Base-by-base conservation (phyloP, 2,113 vertebrate genomes). In the Oxyruncus cristatus region DNA sequence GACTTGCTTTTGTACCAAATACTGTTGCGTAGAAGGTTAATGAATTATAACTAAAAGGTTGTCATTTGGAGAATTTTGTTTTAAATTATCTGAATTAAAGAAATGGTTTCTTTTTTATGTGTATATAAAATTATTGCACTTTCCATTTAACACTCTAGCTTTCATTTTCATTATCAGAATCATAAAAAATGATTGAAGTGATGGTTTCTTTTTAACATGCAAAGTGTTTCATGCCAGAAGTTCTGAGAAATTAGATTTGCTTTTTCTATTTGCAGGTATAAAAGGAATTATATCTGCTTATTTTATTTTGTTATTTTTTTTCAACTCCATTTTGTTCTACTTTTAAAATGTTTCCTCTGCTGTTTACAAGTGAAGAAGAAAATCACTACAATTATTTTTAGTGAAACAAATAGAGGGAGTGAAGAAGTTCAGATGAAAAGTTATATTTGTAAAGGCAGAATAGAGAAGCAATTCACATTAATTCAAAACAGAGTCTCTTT, bases 401-500 rank as follows among this genome's bases (percentile, higher is more conserved):
- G 71, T 53, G 95, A 98, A 97, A 98, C 91, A 96, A 96, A 96
- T 89, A 85, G 73, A 91, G 67, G 56, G 85, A 97, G 63, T 77
- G 39, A 96, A 89, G 96, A 94, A 95, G 85, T 92, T 98, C 81
- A 75, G 87, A 97, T 96, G 97, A 95, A 96, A 97, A 97, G 92
- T 97, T 98, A 67, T 87, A 97, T 97, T 97, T 96, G 96, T 95
- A 95, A 97, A 81, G 95, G 92, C 88, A 66, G 95, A 94, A 95
- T 93, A 87, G 81, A 92, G 90, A 95, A 85, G 94, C 96, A 98
- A 97, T 87, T 83, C 95, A 56, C 97, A 98, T 98, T 98, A 98
- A 98, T 98, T 98, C 98, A 97, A 97, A 98, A 95, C 95, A 92
- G 97, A 96, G 65, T 62, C 90, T 95, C 93, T 97, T 98, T 98